Base-by-base conservation (phyloP, 2,888 invertebrate species). In the Drosophila meridionalis region DNA sequence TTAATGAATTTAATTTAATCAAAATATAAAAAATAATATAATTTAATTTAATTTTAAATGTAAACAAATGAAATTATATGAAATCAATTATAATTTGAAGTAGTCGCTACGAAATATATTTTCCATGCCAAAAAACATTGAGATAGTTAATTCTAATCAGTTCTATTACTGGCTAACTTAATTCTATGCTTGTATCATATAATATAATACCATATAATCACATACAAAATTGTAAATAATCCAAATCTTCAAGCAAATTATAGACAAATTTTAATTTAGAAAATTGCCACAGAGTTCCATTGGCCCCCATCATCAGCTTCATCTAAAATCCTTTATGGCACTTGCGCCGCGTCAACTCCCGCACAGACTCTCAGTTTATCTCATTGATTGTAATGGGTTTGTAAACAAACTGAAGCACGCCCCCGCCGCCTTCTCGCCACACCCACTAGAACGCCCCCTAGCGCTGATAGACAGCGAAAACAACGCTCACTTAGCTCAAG, bases 401-500 rank as follows among this genome's bases (percentile, higher is more conserved):
- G 56, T 65, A 72, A 80, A 60, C 65, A 78, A 72, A 60, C 60
- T 74, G 53, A 38, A 52, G 34, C 47, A 61, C 60, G 30, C 34
- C 36, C 20, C 30, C 26, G 12, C 7, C 6, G 50, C 50, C 50
- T 5, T 34, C 34, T 6, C 6, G 50, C 34, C 20, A 5, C 50
- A 34, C 42, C n/a, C 48, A 26, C 20, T 36, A 7, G 7, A 45
- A 28, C 45, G 36, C 32, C 40, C 40, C 14, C 20, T 20, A 6
- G 12, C 36, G 55, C 26, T 38, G 38, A 9, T 3, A 8, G 71
- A 56, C 32, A 40, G 45, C 36, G 52, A 47, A 65, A 40, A 55
- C 36, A 55, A 42, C 58, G 56, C 61, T 76, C 64, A 80, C 73
- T 83, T 72, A 70, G 48, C 58, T 50, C 36, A 72, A 80, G 86